Base-by-base conservation (phyloP, 1,140 invertebrate genomes). In the Drosophila leontia region DNA sequence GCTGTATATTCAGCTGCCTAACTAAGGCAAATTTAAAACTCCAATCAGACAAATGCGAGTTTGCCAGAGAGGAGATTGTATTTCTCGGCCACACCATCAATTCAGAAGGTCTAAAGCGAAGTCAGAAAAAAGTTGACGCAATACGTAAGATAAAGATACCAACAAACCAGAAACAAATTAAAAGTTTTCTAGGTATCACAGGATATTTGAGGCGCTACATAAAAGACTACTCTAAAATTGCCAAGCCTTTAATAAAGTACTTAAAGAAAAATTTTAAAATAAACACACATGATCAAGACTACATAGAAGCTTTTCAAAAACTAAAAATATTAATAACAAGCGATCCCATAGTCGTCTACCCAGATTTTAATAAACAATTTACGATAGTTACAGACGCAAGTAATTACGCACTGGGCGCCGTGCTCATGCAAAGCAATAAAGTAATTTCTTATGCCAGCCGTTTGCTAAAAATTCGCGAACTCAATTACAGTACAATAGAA, bases 51-150 rank as follows among this genome's bases (percentile, higher is more conserved):
- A 34, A 19, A 29, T 60, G 23, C 19, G 47, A n/a, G n/a, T n/a
- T n/a, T n/a, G n/a, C n/a, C n/a, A 59, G 51, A 88, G 69, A 64
- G 23, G 64, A 67, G 35, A 57, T 55, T 6, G 53, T 58, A 26
- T 65, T 15, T 8, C 12, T 92, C 45, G 83, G 91, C 32, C 91
- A 92, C 59, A 58, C 91, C 7, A 87, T 93, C n/a, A 81, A 19
- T 45, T 45, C 88, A 15, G 63, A 67, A 50, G 75, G 26, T 26
- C 72, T 84, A 13, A 82, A 68, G 60, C 79, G 75, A n/a, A 74
- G 90, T 47, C 69, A 78, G 7, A 58, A 76, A 3, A 62, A 70
- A 19, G 23, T 62, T 3, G 9, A 78, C 53, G 53, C 71, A 8
- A 79, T 88, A 9, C 2, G 7, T 17, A 48, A 60, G 7, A 35